phyloP scores from a whole-genome alignment of 2,888 invertebrate genomes.

The Galeruca laticollis region DNA sequence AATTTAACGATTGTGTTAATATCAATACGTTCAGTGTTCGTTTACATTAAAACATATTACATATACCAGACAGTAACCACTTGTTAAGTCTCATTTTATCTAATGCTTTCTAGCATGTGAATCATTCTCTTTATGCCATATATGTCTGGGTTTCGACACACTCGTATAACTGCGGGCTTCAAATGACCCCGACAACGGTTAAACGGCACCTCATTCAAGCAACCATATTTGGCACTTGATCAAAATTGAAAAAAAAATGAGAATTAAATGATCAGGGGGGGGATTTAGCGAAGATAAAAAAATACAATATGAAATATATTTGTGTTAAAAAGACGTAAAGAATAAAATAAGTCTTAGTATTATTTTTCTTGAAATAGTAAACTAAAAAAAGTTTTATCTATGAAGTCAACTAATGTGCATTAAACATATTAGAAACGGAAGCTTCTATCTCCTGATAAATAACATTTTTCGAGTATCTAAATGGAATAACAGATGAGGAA shows the following conservation, averaged over 20 bases:
- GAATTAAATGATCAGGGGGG: slow-evolving; percentile 16
- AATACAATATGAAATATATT: too few relatives aligned
- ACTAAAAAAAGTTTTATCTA: too few relatives aligned
- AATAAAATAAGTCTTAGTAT: too few relatives aligned
- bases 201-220: slow-evolving; percentile 21
- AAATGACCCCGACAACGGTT: slow-evolving; percentile 36
- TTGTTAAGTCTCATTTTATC: slow-evolving; percentile 7
- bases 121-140: slow-evolving; percentile 40
- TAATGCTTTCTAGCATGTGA: slow-evolving; percentile 40
- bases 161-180: slow-evolving; percentile 19
- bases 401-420: not conserved
- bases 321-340: too few relatives aligned
- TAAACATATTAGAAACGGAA: slow-evolving; percentile 1
- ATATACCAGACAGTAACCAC: slow-evolving; percentile 1
- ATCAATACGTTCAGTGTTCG: slow-evolving; percentile 4
- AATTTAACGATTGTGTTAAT: not conserved
- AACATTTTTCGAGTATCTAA: not conserved
- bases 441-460: not conserved
- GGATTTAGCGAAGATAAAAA: not conserved
- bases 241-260: slow-evolving; percentile 30
- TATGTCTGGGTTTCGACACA: slow-evolving; percentile 35
- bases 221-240: slow-evolving; percentile 29
- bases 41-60: not conserved
- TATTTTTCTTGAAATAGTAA: too few relatives aligned
- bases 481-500: not conserved